phyloP scores from a whole-genome alignment of 53 echinoderm and acorn worm species.

The Astropecten irregularis region DNA sequence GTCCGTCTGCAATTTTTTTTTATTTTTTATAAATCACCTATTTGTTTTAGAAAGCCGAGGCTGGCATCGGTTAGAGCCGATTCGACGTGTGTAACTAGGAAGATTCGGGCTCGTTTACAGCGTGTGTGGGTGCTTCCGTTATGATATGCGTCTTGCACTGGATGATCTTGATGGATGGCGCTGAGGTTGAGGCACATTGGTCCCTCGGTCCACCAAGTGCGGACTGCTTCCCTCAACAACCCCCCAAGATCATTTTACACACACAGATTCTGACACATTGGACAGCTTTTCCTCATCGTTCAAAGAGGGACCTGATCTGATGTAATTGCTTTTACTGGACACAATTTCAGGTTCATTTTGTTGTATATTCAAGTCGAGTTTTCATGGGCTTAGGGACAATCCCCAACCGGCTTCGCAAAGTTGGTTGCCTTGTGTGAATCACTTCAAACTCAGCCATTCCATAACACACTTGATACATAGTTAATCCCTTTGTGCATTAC shows the following conservation, averaged over 20 bases:
- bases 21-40: constrained; percentile 12
- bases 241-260: not conserved
- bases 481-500: no score
- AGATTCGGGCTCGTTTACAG: not conserved
- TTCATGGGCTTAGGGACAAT: no score
- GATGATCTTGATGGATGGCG: constrained; percentile 14
- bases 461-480: no score
- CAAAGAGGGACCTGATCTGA: not conserved
- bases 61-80: not conserved
- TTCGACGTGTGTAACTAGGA: constrained; percentile 7
- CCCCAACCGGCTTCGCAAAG: no score
- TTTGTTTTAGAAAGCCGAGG: not conserved
- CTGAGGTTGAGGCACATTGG: constrained; percentile 5
- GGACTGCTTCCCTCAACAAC: not conserved
- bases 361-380: no score
- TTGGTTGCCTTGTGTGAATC: no score
- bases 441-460: no score
- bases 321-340: constrained; percentile 24
- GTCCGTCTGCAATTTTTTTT: not conserved
- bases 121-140: constrained; percentile 17
- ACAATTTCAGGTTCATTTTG: constrained; percentile 15
- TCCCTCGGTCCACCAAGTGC: no score
- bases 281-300: not conserved
- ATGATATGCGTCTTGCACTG: no score
- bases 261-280: constrained; percentile 2